These are phyloP conservation scores for Drosophila trichaetosa DNA, from an alignment of 2,888 invertebrate genomes.

Conservation along the genomic window DNA sequence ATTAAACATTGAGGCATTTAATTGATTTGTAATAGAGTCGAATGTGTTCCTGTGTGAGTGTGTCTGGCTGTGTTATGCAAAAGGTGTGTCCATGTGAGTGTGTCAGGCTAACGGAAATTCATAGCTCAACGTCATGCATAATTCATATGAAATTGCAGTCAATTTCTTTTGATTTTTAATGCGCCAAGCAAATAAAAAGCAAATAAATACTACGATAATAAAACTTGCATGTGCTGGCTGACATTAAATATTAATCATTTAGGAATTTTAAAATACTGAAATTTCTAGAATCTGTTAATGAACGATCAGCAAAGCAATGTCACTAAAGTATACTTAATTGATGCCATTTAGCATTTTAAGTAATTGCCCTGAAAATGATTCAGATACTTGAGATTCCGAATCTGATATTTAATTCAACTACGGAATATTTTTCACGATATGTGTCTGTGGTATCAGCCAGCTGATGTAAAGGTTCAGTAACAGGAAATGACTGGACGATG, in stretches of 20 bases:
- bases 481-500: constrained; percentile 66
- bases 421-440: constrained; percentile 1
- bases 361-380: constrained; percentile 52
- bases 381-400: constrained; percentile 38
- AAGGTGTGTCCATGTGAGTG: constrained; percentile 61
- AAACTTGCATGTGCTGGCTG: constrained; percentile 28
- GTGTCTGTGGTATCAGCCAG: constrained; percentile 1
- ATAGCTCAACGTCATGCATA: constrained; percentile 70
- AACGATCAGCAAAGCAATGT: constrained; percentile 21
- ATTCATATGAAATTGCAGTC: constrained; percentile 68
- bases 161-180: constrained; percentile 56
- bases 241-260: constrained; percentile 27
- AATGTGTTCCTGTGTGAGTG: constrained; percentile 18
- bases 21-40: constrained; percentile 76
- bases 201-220: constrained; percentile 38
- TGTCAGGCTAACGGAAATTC: constrained; percentile 74
- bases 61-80: constrained; percentile 42
- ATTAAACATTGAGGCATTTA: constrained; percentile 74
- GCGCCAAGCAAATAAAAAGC: constrained; percentile 35
- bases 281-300: constrained; percentile 15
- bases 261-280: not conserved
- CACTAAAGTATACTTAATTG: constrained; percentile 57
- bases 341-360: constrained; percentile 37
- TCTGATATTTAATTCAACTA: constrained; percentile 29
- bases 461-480: constrained; percentile 31